Base-by-base conservation (phyloP, 1,140 invertebrate genomes). In the Zophobas atratus region DNA sequence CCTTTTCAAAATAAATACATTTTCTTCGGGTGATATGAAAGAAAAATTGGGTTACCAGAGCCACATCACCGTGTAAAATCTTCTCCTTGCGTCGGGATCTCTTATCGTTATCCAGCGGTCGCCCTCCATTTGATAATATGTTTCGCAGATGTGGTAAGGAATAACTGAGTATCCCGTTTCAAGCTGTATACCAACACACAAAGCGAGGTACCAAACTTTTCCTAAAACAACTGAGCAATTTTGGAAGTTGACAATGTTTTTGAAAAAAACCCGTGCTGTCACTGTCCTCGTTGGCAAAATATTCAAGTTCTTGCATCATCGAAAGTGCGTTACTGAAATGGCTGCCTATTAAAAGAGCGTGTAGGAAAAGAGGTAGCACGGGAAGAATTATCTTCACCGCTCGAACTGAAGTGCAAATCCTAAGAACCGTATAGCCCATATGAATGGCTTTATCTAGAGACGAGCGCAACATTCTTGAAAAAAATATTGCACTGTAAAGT, bases 401-500 rank as follows among this genome's bases (percentile, higher is more conserved):
- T 36, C 84, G 82, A 1, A 88, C 85, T 0, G 84, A 85, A 6
- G 81, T 82, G 0, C 86, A 83, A 1, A 90, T 82, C 79, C 85
- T 84, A n/a, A 81, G 81, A 8, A 86, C 78, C 1, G 86, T 82
- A 56, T 87, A 88, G 1, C 88, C 89, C 5, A 90, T 87, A 6
- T 78, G 81, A 1, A 82, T 83, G 0, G 88, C 85, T 70, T 85
- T 81, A 1, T 80, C 72, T 20, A 20, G 20, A 20, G 20, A 20
- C 20, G 20, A 20, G 20, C 20, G 20, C 20, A 20, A 20, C 20
- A 20, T 20, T 20, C 87, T 87, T 1, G 87, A 86, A 38, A 85
- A 85, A 79, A 89, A 89, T 75, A 90, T 87, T 1, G 84, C 83
- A 0, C 81, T 80, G 72, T 90, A 90, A 48, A 90, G 79, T 74